Evolutionary conservation across 2,888 invertebrate genomes (phyloP).

Genomic region (Eutolmus rufibarbis): DNA sequence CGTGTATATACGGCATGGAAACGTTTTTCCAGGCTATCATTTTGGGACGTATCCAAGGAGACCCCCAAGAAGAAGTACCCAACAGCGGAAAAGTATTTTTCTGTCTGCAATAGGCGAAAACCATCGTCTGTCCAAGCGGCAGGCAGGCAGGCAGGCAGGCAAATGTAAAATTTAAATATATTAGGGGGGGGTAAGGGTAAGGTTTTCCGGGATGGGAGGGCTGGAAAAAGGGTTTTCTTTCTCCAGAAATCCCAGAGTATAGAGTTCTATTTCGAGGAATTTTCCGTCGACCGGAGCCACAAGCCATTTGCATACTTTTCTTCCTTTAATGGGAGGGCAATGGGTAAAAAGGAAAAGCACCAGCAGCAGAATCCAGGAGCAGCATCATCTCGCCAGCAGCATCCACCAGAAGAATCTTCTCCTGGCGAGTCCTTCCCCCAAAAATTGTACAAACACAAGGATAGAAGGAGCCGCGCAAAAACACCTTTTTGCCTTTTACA

Average conservation of each 20-base stretch:
- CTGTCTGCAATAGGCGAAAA: neutral
- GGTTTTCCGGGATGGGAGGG: no score
- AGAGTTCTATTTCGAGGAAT: neutral
- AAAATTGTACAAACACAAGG: neutral
- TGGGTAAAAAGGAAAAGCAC: neutral
- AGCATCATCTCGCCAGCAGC: neutral
- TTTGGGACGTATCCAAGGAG: conserved; percentile 28
- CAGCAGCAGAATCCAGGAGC: neutral
- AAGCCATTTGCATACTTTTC: conserved; percentile 36
- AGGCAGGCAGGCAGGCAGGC: neutral
- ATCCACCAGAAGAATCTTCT: conserved; percentile 1
- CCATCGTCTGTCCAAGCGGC: neutral
- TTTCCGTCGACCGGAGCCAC: neutral
- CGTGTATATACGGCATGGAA: neutral
- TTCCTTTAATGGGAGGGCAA: conserved; percentile 5
- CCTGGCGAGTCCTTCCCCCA: neutral
- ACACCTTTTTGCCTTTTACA: neutral
- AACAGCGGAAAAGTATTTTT: neutral
- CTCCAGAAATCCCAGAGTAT: neutral
- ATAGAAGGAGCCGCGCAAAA: neutral
- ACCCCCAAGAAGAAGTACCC: neutral
- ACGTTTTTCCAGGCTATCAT: neutral
- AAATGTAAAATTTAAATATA: neutral
- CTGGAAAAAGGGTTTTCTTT: conserved; percentile 5
- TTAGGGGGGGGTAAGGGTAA: neutral